Conservation (phyloP, 2,797 vertebrate genomes). For the Psittacula echo region DNA sequence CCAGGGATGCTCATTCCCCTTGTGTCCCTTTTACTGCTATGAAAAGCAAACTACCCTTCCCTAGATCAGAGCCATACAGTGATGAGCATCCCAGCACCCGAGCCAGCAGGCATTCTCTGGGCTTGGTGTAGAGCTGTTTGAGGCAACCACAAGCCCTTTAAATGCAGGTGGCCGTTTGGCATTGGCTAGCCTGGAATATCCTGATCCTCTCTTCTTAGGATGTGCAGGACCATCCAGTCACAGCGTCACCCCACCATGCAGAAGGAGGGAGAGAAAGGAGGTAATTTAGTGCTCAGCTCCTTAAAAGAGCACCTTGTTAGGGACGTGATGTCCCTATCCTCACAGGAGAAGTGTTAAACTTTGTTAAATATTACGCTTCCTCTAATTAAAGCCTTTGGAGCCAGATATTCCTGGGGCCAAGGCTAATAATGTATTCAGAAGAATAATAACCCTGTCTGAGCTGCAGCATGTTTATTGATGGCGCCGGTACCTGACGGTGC, state of each 20-base stretch:
- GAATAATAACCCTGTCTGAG: conserved; percentile 55
- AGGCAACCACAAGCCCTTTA: neutral
- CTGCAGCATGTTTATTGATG: conserved; percentile 67
- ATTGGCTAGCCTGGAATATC: neutral
- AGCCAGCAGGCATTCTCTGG: neutral
- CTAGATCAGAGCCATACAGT: neutral
- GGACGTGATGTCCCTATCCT: neutral
- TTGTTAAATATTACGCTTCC: conserved; percentile 60
- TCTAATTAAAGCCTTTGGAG: conserved; percentile 76
- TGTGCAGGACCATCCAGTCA: rapidly evolving
- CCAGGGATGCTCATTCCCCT: rapidly evolving
- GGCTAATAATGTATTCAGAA: conserved; percentile 67
- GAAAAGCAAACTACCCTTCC: rapidly evolving
- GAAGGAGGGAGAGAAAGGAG: neutral
- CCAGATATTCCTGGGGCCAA: conserved; percentile 59
- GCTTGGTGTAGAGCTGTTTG: neutral
- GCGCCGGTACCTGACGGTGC: conserved; percentile 79
- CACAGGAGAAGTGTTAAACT: conserved; percentile 31
- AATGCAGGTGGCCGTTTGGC: too few relatives aligned
- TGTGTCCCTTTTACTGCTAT: neutral
- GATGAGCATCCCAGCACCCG: neutral
- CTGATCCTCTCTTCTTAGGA: rapidly evolving
- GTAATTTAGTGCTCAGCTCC: neutral
- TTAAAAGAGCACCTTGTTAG: neutral
- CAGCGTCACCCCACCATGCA: neutral